A percentile compares a stretch with the other conserved stretches of the same genome.
Evolutionary conservation across 2,113 vertebrate genomes (phyloP).

Genomic region (Silurus glanis): DNA sequence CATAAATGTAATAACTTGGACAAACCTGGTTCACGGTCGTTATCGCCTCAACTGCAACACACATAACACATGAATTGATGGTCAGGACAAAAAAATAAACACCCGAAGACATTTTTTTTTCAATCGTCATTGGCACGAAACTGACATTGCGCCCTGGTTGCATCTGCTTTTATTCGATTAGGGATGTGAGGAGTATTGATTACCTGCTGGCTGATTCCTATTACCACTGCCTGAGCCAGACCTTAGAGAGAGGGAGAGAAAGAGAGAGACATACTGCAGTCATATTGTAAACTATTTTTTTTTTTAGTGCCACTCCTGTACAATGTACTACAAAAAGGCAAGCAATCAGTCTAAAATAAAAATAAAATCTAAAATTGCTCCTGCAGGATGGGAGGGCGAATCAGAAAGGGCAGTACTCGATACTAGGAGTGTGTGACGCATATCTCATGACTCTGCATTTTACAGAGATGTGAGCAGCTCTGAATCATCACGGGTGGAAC

Average conservation of each 20-base stretch:
- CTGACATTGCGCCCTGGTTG: background rate
- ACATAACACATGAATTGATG: background rate
- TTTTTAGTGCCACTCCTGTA: no score
- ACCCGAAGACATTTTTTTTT: background rate
- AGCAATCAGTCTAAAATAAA: no score
- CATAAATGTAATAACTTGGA: background rate
- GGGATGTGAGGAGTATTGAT: background rate
- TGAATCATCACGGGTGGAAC: no score
- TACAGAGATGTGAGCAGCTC: no score
- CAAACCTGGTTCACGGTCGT: background rate
- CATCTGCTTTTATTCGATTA: background rate
- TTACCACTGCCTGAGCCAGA: background rate
- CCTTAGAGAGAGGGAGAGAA: constrained; percentile 10
- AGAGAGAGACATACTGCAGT: background rate
- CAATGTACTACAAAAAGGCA: no score
- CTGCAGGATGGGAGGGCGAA: no score
- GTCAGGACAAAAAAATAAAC: background rate
- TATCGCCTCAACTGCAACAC: background rate
- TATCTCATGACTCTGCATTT: no score
- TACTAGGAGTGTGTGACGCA: no score
- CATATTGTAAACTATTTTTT: no score
- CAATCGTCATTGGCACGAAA: background rate
- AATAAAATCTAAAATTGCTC: no score
- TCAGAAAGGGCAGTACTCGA: no score
- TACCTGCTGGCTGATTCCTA: constrained; percentile 35